These are phyloP conservation scores for Podarcis muralis DNA, from an alignment of 2,113 vertebrate species.

Conservation along the genomic window DNA sequence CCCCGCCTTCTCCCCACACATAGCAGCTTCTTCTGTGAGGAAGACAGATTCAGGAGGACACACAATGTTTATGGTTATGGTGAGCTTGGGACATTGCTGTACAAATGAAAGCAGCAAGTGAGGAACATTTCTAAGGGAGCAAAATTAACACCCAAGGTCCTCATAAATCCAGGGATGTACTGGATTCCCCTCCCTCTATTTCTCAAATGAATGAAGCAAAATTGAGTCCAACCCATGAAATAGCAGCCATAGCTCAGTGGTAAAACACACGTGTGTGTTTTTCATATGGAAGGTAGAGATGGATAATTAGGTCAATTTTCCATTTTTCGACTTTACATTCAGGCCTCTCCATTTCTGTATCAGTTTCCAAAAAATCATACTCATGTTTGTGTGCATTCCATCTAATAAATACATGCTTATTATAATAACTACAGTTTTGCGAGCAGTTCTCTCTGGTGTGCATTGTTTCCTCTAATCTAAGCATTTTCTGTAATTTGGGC, in stretches of 20 bases:
- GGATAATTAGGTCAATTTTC: no score
- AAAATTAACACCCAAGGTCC: not conserved
- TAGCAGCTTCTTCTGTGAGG: not conserved
- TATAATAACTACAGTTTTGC: no score
- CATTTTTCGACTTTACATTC: no score
- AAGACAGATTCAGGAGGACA: slow-evolving; percentile 13
- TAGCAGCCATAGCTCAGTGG: not conserved
- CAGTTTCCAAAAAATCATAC: no score
- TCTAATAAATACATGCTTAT: no score
- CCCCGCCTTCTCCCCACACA: not conserved
- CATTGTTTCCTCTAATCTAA: no score
- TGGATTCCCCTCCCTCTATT: not conserved
- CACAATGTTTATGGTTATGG: not conserved
- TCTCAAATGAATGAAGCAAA: not conserved
- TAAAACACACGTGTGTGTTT: not conserved
- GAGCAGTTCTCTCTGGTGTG: no score
- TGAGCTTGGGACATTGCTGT: not conserved
- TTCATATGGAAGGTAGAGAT: not conserved
- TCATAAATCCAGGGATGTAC: not conserved
- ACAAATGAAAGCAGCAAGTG: not conserved
- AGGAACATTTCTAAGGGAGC: not conserved
- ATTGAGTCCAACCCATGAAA: not conserved
- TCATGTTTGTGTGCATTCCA: no score
- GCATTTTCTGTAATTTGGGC: no score
- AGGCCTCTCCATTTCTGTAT: no score